A percentile compares a stretch with the other conserved stretches of the same genome.
Conservation (phyloP, 2,888 invertebrate species). For the Coleophora deauratella region DNA sequence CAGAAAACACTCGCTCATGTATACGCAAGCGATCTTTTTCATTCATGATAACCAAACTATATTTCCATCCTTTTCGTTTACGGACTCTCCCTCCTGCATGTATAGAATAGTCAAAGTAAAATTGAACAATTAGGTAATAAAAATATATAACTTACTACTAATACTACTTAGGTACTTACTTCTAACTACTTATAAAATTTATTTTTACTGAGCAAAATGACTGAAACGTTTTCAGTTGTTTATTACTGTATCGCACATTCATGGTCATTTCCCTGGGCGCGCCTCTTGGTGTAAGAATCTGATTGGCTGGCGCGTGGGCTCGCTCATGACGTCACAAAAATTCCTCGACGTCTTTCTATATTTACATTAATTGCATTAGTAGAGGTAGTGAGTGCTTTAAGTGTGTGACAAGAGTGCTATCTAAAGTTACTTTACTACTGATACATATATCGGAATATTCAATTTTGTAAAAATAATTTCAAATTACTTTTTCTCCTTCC, state of each 20-base stretch:
- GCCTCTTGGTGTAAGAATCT: slow-evolving; percentile 73
- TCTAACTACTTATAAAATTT: too few relatives aligned
- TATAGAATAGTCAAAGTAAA: too few relatives aligned
- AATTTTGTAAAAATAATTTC: too few relatives aligned
- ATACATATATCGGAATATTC: too few relatives aligned
- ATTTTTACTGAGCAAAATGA: too few relatives aligned
- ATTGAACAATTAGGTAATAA: too few relatives aligned
- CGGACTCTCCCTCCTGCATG: too few relatives aligned
- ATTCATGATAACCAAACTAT: slow-evolving; percentile 56
- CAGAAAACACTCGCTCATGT: slow-evolving; percentile 22
- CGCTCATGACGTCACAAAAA: slow-evolving; percentile 67
- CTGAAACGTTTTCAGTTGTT: too few relatives aligned
- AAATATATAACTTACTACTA: too few relatives aligned
- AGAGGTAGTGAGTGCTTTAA: slow-evolving; percentile 21
- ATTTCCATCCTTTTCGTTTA: slow-evolving; percentile 47
- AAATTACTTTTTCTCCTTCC: too few relatives aligned
- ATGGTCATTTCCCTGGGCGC: slow-evolving; percentile 61
- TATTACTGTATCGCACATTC: too few relatives aligned
- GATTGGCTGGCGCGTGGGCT: slow-evolving; percentile 69
- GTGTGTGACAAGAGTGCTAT: slow-evolving; percentile 19
- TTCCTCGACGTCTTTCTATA: slow-evolving; percentile 56
- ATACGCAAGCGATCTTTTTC: slow-evolving; percentile 52
- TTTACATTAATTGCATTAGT: slow-evolving; percentile 42
- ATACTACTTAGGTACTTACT: too few relatives aligned
- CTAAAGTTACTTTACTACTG: background rate